phyloP scores from a whole-genome alignment of 2,797 vertebrate species.

The Lepus oiostolus region DNA sequence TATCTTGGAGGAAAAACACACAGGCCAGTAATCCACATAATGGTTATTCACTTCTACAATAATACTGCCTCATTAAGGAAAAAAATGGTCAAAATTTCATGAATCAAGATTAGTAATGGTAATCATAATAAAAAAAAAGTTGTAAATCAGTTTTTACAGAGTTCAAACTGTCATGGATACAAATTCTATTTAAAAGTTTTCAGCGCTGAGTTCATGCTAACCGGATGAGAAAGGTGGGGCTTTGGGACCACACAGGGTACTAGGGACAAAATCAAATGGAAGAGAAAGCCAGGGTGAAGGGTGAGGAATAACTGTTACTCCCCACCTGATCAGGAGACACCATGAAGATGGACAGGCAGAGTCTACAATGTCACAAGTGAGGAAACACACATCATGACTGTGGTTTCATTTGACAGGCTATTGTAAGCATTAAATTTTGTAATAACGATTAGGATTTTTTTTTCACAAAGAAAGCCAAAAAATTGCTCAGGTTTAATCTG shows the following conservation, averaged over 20 bases:
- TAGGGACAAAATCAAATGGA: not conserved
- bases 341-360: not conserved
- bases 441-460: not conserved
- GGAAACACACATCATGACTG: not conserved
- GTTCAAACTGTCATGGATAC: not conserved
- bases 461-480: conserved; percentile 31
- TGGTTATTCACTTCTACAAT: not conserved
- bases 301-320: too few relatives aligned
- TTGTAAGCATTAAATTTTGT: conserved; percentile 25
- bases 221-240: not conserved
- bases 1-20: not conserved
- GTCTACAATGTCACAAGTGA: not conserved
- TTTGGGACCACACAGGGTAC: not conserved
- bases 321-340: not conserved
- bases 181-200: not conserved
- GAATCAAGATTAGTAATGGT: conserved; percentile 23
- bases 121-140: not conserved
- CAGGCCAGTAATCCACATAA: not conserved
- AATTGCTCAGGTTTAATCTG: not conserved
- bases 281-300: too few relatives aligned
- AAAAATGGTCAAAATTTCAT: conserved; percentile 53
- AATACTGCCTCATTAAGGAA: conserved; percentile 29
- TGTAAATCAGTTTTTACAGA: conserved; percentile 12
- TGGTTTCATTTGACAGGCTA: conserved; percentile 19
- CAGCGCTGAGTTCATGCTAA: not conserved